phyloP scores from a whole-genome alignment of 2,888 invertebrate genomes.

The Panzeria rudis region DNA sequence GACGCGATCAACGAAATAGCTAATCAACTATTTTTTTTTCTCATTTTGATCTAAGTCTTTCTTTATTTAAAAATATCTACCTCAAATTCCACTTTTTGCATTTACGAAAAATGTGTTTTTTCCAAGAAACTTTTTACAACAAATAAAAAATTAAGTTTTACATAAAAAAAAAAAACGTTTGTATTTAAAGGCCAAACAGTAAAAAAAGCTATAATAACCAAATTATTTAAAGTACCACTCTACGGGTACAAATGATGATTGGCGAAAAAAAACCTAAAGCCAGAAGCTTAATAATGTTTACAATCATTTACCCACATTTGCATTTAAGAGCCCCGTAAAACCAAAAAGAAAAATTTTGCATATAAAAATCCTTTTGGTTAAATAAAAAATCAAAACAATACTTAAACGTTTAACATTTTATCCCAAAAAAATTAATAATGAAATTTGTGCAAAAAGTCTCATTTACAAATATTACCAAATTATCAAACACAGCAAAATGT shows the following conservation, averaged over 20 bases:
- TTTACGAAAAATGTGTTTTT: too few relatives aligned
- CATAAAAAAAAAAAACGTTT: too few relatives aligned
- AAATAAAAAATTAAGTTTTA: too few relatives aligned
- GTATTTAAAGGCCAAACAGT: constrained; percentile 45
- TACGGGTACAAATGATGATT: constrained; percentile 31
- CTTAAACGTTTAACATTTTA: constrained; percentile 63
- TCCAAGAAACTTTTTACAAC: too few relatives aligned
- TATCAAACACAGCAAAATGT: constrained; percentile 59
- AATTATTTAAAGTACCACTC: constrained; percentile 8
- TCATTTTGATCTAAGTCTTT: too few relatives aligned
- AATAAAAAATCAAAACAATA: constrained; percentile 41
- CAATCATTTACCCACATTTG: constrained; percentile 64
- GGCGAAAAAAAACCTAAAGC: constrained; percentile 42
- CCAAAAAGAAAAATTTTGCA: background rate
- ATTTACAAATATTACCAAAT: constrained; percentile 53
- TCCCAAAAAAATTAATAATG: constrained; percentile 9
- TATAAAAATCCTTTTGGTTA: constrained; percentile 44
- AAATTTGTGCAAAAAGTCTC: constrained; percentile 35
- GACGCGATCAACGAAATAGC: too few relatives aligned
- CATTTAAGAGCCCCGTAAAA: constrained; percentile 29
- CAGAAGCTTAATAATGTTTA: constrained; percentile 66
- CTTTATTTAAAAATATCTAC: too few relatives aligned
- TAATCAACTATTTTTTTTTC: too few relatives aligned
- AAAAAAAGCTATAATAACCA: constrained; percentile 27
- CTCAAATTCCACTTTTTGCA: too few relatives aligned